Evolutionary conservation across 2,888 invertebrate genomes (phyloP).

Genomic region (Drosophila meridiana): DNA sequence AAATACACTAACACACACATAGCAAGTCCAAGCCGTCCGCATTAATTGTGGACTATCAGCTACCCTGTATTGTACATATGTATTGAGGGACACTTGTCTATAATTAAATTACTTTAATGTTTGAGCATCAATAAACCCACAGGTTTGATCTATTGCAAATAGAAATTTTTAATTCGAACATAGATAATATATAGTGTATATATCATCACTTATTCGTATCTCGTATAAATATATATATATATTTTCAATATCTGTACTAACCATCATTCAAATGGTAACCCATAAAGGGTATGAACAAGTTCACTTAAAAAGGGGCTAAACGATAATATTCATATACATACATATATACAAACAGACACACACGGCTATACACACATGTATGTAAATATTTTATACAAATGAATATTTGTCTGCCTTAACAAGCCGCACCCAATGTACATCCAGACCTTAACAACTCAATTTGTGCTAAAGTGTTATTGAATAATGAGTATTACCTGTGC

Average conservation of each 20-base stretch:
- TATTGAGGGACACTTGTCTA: neutral
- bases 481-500: constrained; percentile 1
- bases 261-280: neutral
- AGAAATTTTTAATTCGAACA: too few relatives aligned
- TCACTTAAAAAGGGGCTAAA: too few relatives aligned
- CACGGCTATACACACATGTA: neutral
- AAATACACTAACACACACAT: constrained; percentile 5
- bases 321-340: too few relatives aligned
- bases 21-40: neutral
- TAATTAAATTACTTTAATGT: too few relatives aligned
- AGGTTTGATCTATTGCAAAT: too few relatives aligned
- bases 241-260: neutral
- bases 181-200: too few relatives aligned
- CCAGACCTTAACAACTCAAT: constrained; percentile 18
- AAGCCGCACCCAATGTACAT: constrained; percentile 10
- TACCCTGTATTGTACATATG: neutral
- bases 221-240: neutral
- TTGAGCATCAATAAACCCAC: too few relatives aligned
- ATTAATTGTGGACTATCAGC: constrained; percentile 1
- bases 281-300: neutral
- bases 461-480: constrained; percentile 17
- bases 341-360: neutral
- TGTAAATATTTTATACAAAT: constrained; percentile 13
- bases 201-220: too few relatives aligned
- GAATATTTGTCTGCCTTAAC: constrained; percentile 3